These are phyloP conservation scores for Ceyx margarethae DNA, from an alignment of 2,113 vertebrate genomes.

Conservation along the genomic window DNA sequence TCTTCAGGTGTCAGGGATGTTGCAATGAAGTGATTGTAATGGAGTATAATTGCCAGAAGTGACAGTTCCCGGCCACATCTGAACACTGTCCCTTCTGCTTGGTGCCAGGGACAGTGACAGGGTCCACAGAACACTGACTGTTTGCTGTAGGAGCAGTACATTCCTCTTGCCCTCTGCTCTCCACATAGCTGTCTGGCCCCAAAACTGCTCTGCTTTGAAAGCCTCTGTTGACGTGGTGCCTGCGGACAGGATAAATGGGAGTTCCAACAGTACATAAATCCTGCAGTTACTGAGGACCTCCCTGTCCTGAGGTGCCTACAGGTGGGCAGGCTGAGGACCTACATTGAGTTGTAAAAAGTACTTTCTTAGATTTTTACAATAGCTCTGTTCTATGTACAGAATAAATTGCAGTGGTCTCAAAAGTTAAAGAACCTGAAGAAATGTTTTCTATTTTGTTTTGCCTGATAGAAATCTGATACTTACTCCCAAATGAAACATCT, in stretches of 20 bases:
- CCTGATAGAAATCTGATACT: not conserved
- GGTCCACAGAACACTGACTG: too few relatives aligned
- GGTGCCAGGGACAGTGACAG: too few relatives aligned
- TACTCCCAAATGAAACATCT: not conserved
- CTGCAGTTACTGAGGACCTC: accelerated
- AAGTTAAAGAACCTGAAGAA: not conserved
- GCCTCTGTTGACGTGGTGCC: not conserved
- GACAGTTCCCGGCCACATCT: accelerated
- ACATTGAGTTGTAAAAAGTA: not conserved
- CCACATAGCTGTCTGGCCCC: not conserved
- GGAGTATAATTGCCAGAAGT: not conserved
- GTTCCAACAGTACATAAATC: accelerated
- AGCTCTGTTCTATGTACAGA: not conserved
- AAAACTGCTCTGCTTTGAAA: not conserved
- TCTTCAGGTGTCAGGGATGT: not conserved
- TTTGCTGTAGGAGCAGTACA: not conserved
- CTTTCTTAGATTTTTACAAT: not conserved
- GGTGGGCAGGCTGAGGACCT: not conserved
- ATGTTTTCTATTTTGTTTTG: not conserved
- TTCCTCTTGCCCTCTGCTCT: not conserved
- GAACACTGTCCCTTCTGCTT: accelerated
- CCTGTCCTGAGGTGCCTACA: not conserved
- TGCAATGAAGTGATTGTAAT: not conserved
- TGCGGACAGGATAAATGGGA: not conserved
- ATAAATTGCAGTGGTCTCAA: not conserved